Conservation (phyloP, 2,888 invertebrate genomes). For the Tortricodes alternella region DNA sequence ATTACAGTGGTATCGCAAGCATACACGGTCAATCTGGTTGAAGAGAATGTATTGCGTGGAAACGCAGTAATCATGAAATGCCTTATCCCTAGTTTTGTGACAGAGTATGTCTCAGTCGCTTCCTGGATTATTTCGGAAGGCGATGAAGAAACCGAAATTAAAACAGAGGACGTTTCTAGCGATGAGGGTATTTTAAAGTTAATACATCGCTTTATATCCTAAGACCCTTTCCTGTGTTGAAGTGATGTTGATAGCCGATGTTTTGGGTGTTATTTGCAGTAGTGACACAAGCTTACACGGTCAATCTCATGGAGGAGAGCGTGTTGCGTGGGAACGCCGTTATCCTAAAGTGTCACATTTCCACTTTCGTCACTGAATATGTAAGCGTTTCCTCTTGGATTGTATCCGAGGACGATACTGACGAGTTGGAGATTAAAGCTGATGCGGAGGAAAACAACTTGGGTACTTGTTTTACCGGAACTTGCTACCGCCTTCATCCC, state of each 20-base stretch:
- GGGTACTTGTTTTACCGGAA: constrained; percentile 50
- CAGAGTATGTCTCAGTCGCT: constrained; percentile 91
- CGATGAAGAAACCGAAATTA: constrained; percentile 62
- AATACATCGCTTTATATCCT: constrained; percentile 10
- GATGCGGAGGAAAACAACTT: constrained; percentile 57
- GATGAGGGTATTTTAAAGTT: constrained; percentile 55
- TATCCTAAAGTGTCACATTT: constrained; percentile 95
- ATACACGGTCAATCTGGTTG: constrained; percentile 92
- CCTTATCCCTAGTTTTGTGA: constrained; percentile 92
- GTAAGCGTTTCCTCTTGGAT: constrained; percentile 94
- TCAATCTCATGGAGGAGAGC: constrained; percentile 96
- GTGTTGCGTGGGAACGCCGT: constrained; percentile 94
- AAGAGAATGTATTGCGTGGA: constrained; percentile 92
- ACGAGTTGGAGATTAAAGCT: constrained; percentile 75
- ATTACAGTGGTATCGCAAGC: constrained; percentile 83
- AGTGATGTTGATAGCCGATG: neutral
- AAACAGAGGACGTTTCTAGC: constrained; percentile 53
- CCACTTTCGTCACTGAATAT: constrained; percentile 95
- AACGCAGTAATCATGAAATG: constrained; percentile 92
- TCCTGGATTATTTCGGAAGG: constrained; percentile 89
- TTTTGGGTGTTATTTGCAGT: constrained; percentile 83
- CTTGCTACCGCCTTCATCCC: constrained; percentile 20
- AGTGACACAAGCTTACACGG: constrained; percentile 93
- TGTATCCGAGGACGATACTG: constrained; percentile 85
- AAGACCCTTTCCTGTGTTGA: constrained; percentile 23